Percentiles rank a stretch among this genome's conserved stretches.
Conservation (phyloP, 2,797 vertebrate species). For the Rhinella marina region DNA sequence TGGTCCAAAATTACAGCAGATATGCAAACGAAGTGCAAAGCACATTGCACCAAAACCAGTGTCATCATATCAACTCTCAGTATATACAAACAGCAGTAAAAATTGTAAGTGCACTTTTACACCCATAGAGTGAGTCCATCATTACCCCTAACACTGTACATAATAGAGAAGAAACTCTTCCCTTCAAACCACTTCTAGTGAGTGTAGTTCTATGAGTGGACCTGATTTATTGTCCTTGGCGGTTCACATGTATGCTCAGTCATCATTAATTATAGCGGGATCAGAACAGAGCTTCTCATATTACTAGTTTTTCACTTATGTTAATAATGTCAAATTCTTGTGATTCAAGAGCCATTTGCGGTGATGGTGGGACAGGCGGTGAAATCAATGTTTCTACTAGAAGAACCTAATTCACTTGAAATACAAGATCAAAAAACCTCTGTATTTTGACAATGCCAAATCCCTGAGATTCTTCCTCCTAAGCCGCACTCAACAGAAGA, state of each 20-base stretch:
- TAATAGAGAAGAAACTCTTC: neutral
- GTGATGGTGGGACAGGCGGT: neutral
- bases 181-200: neutral
- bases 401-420: neutral
- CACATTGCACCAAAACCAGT: neutral
- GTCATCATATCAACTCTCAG: neutral
- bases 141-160: neutral
- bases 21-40: neutral
- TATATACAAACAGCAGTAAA: conserved; percentile 22
- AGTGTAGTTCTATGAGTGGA: neutral
- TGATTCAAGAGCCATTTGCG: neutral
- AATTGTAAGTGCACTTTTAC: conserved; percentile 42
- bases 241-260: neutral
- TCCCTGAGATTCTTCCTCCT: conserved; percentile 19
- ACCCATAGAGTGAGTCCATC: neutral
- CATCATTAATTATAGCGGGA: neutral
- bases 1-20: conserved; percentile 36
- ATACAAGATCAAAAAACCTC: neutral
- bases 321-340: neutral
- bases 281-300: neutral
- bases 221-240: neutral
- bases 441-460: conserved; percentile 4
- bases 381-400: neutral
- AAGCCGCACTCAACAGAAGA: neutral
- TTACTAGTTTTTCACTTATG: neutral